Base-by-base conservation (phyloP, 2,113 vertebrate species). In the Dicerorhinus sumatrensis region DNA sequence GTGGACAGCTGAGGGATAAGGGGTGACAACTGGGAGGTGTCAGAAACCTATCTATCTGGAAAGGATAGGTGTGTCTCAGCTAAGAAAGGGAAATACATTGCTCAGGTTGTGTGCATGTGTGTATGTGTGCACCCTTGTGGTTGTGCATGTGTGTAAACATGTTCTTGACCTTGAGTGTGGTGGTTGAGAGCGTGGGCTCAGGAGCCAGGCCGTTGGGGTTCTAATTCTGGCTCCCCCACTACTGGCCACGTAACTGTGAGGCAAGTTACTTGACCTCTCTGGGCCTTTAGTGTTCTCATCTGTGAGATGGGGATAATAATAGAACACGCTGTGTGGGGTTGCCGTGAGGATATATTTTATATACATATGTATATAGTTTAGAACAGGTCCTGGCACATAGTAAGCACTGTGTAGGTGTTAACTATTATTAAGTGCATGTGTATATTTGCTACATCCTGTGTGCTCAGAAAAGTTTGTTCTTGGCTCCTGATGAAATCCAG, bases 401-500 rank as follows among this genome's bases (percentile, higher is more conserved):
- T 39, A 36, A 96, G 58, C 36, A 25, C 33, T 33, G 7, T 25
- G 1, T 73, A 51, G 13, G 11, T 89, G 33, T 39, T 75, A 62
- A 73, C 80, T 80, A 1, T 77, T 81, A 62, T 58, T 42, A 76
- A 73, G 89, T 92, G 27, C 85, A 33, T 31, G 36, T 31, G 77
- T 33, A 7, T 48, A n/a, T 46, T n/a, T 25, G 11, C 2, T 14
- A 54, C 85, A 18, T 67, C 36, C 27, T 18, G 1, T 11, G 31
- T 70, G 33, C 46, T 80, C n/a, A 17, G 58, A 60, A 92, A 86
- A 69, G 58, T 69, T 92, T 88, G 63, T 84, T 80, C 69, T 80
- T 81, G 82, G 36, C 82, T 72, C 77, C 82, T 75, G 86, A 91
- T 54, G 89, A 95, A 86, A 51, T 79, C 86, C 31, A 70, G 82